phyloP scores from a whole-genome alignment of 2,888 invertebrate genomes.

The Epistrophe grossulariae region DNA sequence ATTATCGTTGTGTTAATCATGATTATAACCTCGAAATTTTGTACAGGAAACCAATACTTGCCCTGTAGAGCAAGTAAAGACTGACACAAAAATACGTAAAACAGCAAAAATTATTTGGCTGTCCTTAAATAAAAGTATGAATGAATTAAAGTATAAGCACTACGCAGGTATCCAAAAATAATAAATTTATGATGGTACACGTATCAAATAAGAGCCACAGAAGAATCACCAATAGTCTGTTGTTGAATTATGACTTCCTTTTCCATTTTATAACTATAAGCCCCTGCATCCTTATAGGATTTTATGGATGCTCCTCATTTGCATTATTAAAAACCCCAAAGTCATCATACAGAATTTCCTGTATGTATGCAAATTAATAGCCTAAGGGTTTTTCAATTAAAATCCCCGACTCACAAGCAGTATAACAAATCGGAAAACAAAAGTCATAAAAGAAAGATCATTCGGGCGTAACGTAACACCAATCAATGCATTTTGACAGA shows the following conservation, averaged over 20 bases:
- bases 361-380: constrained; percentile 50
- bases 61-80: no score
- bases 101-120: no score
- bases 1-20: no score
- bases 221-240: not conserved
- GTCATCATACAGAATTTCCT: constrained; percentile 34
- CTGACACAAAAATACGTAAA: no score
- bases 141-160: no score
- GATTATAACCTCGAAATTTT: no score
- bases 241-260: not conserved
- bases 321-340: constrained; percentile 16
- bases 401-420: constrained; percentile 31
- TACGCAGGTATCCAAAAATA: no score
- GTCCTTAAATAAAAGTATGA: no score
- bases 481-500: constrained; percentile 54
- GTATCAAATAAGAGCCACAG: no score
- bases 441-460: constrained; percentile 55
- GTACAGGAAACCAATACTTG: no score
- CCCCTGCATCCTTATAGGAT: not conserved
- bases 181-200: no score
- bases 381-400: constrained; percentile 64
- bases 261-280: not conserved
- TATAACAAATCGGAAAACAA: constrained; percentile 42
- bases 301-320: not conserved
- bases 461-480: constrained; percentile 29